Evolutionary conservation across 92 coral and sea anemone species (phyloP), one percentile per base, ranked within the genome.

Genomic region (Heliopora coerulea): DNA sequence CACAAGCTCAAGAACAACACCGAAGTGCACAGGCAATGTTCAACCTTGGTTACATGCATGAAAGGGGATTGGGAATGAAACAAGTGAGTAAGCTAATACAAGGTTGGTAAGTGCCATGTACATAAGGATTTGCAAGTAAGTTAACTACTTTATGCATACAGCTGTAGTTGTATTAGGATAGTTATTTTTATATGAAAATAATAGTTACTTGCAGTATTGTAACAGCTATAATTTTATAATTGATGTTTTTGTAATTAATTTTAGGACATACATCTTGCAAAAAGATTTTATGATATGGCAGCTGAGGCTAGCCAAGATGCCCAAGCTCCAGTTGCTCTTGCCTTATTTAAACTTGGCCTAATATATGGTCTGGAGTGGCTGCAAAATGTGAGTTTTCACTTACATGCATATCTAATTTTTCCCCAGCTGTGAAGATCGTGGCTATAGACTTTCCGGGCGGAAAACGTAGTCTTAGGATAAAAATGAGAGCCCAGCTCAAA

Each of bases 11-110:
- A 3, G 98, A 93, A 74, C 96, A 87, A 49, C 96, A 89, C 27
- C 96, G 89, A 65, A 89, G 79, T 54, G 96, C 98, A 68, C 98
- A 89, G 79, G 98, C 98, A 65, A 93, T 89, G 93, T 93, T 93
- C 78, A 93, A 93, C 88, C 84, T 93, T 80, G 98, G 93, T 57
- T 93, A 89, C 85, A 93, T 93, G 98, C 95, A 93, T 52, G 98
- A 93, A 89, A 87, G 96, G 65, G 98, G 98, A 62, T 87, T 93
- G 72, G 98, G 98, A 59, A 93, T 89, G 98, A 87, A 87, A 86
- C 96, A 90, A 87, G 96, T 89, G n/a, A 46, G 52, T 46, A 15
- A 59, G 32, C 19, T n/a, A n/a, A n/a, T n/a, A n/a, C n/a, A n/a
- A n/a, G n/a, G n/a, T n/a, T n/a, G n/a, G n/a, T n/a, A n/a, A n/a